Evolutionary conservation across 2,888 invertebrate species (phyloP), one percentile per base, ranked within the genome.

Genomic region (Gortyna flavago): DNA sequence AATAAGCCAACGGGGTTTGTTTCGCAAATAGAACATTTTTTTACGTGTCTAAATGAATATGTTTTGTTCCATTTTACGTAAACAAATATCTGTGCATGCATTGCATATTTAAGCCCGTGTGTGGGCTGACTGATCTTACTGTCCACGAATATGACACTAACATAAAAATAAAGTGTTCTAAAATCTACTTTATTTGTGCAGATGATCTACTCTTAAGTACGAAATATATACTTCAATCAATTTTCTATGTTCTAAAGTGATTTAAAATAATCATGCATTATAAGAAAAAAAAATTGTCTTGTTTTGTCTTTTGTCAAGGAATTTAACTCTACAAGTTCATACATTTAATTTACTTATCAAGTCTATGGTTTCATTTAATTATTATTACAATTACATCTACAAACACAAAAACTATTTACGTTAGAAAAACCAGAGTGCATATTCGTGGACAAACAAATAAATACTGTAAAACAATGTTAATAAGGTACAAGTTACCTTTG

Each of bases 401-500:
- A 51, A 68, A 74, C n/a, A 41, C 8, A 68, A 21, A 18, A 38
- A 32, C 3, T 13, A 61, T 16, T 25, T 64, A 80, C 51, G 5
- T 35, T 2, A 8, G 32, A 48, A 44, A 21, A 66, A 64, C 38
- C 25, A 64, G 72, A 74, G 74, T 79, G 80, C 73, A 89, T 87
- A 89, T 89, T 87, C 82, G 88, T 90, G 89, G 80, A 80, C 79
- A 84, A 81, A 83, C 76, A 89, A 90, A 85, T 83, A 81, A 79
- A 84, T 83, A 90, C 80, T 87, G 82, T 87, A 90, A 87, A 73
- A 87, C 68, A 89, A 91, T 92, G 94, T 94, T 94, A 95, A 91
- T 93, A 93, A 92, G 92, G 92, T 92, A 96, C 88, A 92, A 97
- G 97, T 97, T 98, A 99, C 99, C 99, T 99, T 99, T 99, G 96